These are phyloP conservation scores for Engystomops pustulosus DNA, from an alignment of 2,113 vertebrate genomes.

Conservation along the genomic window DNA sequence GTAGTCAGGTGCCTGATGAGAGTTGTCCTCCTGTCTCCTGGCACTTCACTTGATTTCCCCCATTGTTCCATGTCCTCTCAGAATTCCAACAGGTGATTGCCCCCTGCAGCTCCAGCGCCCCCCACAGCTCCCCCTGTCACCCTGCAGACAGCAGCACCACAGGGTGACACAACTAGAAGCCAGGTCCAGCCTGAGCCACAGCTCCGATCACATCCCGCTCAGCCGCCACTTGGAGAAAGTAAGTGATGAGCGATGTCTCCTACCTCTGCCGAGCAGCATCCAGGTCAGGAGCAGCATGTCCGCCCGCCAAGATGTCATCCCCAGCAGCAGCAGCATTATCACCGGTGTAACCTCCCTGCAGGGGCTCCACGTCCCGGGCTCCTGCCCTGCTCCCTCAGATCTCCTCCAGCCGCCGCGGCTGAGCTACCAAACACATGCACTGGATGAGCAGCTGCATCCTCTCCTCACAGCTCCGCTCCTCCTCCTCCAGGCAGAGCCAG, in stretches of 20 bases:
- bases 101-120: not conserved
- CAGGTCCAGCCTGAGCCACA: not conserved
- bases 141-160: not conserved
- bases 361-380: constrained; percentile 54
- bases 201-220: not conserved
- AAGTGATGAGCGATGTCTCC: constrained; percentile 64
- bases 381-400: constrained; percentile 44
- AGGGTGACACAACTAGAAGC: not conserved
- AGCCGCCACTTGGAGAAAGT: constrained; percentile 28
- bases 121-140: constrained; percentile 10
- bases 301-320: constrained; percentile 74
- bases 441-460: constrained; percentile 63
- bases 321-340: constrained; percentile 66
- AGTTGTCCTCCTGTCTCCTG: not conserved
- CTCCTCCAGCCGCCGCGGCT: constrained; percentile 62
- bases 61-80: not conserved
- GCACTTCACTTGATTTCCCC: not conserved
- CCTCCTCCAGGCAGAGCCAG: constrained; percentile 64
- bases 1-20: not conserved
- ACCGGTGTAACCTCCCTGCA: not conserved
- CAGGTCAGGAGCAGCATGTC: constrained; percentile 72
- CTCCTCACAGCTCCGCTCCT: constrained; percentile 67
- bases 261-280: constrained; percentile 78
- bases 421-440: constrained; percentile 62
- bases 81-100: constrained; percentile 32